Conservation (phyloP, 2,888 invertebrate genomes). For the Andrena camellia region DNA sequence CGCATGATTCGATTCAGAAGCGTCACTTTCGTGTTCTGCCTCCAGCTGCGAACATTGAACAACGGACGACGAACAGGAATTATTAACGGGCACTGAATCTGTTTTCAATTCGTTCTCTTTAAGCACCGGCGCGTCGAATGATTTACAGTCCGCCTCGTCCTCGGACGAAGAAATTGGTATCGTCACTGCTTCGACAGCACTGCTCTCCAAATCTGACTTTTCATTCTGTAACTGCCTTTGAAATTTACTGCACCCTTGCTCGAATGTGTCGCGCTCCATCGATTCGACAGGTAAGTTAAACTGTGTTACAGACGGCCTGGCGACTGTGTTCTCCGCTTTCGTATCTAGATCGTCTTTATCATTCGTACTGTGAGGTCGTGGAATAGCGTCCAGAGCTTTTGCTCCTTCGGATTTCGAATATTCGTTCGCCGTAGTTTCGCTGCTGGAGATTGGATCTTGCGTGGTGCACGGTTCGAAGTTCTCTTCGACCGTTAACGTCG, state of each 20-base stretch:
- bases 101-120: constrained; percentile 23
- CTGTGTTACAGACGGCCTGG: constrained; percentile 12
- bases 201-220: constrained; percentile 10
- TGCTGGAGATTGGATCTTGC: constrained; percentile 56
- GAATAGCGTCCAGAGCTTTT: constrained; percentile 13
- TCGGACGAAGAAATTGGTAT: constrained; percentile 17
- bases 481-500: constrained; percentile 19
- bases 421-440: constrained; percentile 23
- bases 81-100: constrained; percentile 15
- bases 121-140: constrained; percentile 4
- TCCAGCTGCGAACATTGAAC: constrained; percentile 35
- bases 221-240: constrained; percentile 19
- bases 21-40: constrained; percentile 21
- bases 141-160: constrained; percentile 50
- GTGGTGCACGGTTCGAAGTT: constrained; percentile 5
- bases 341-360: constrained; percentile 21
- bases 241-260: neutral
- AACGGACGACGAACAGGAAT: constrained; percentile 36
- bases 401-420: constrained; percentile 12
- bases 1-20: constrained; percentile 27
- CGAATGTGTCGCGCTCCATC: neutral
- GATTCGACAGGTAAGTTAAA: constrained; percentile 15
- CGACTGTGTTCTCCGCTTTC: constrained; percentile 17
- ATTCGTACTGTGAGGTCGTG: constrained; percentile 53
- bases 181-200: constrained; percentile 4